Conservation (phyloP, 2,888 invertebrate genomes). For the Argyresthia goedartella region DNA sequence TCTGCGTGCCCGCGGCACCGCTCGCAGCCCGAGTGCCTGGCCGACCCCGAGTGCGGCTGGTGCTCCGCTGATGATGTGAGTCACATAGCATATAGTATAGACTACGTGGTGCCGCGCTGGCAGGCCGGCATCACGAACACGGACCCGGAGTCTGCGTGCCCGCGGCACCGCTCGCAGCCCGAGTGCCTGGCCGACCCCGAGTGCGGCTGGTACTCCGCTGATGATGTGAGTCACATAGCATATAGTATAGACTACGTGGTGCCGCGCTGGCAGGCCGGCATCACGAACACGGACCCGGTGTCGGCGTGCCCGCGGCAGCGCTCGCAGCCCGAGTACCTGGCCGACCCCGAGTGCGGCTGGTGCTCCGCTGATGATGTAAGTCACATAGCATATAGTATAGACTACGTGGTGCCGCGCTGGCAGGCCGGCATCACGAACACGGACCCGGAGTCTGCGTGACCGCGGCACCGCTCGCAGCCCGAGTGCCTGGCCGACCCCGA, state of each 20-base stretch:
- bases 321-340: constrained; percentile 83
- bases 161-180: constrained; percentile 78
- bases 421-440: constrained; percentile 78
- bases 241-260: too few species aligned
- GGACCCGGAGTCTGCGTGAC: constrained; percentile 84
- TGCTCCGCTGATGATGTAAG: constrained; percentile 83
- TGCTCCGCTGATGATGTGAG: constrained; percentile 83
- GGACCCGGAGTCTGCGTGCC: constrained; percentile 84
- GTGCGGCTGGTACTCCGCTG: constrained; percentile 94
- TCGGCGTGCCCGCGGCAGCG: constrained; percentile 81
- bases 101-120: too few species aligned
- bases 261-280: constrained; percentile 82
- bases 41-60: constrained; percentile 96
- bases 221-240: constrained; percentile 68
- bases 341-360: constrained; percentile 96
- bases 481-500: constrained; percentile 92
- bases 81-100: too few species aligned
- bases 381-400: too few species aligned
- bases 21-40: constrained; percentile 83
- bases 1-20: constrained; percentile 81
- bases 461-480: constrained; percentile 78
- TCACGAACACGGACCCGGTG: constrained; percentile 80
- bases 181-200: constrained; percentile 92
- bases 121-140: constrained; percentile 78
- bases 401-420: too few species aligned